phyloP scores from a whole-genome alignment of 2,797 vertebrate species.

The Gobio occitaniae region DNA sequence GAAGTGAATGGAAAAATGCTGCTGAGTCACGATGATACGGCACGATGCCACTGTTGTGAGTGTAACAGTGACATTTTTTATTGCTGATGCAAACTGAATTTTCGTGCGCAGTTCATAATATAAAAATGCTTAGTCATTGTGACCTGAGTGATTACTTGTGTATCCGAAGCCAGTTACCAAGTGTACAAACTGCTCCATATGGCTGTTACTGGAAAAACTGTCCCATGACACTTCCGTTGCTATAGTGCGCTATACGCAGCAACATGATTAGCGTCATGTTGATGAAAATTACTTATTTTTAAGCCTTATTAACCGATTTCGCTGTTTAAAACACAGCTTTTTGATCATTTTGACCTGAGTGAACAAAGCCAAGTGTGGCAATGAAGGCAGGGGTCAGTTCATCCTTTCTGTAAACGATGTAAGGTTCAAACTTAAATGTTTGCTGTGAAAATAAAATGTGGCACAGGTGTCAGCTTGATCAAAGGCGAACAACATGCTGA shows the following conservation, averaged over 20 bases:
- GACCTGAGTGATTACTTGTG: constrained; percentile 1
- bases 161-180: not conserved
- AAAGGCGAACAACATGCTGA: not conserved
- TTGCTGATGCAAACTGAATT: not conserved
- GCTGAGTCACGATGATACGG: constrained; percentile 56
- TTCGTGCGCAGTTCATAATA: not conserved
- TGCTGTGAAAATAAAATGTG: not conserved
- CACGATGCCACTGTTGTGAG: not conserved
- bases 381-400: not conserved
- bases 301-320: not conserved
- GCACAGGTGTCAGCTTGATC: not conserved
- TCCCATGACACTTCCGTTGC: not conserved
- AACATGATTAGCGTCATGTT: not conserved
- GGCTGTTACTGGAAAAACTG: not conserved
- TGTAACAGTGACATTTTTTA: not conserved
- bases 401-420: not conserved
- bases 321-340: not conserved
- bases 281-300: not conserved
- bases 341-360: not conserved
- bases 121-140: constrained; percentile 22
- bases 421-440: not conserved
- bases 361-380: not conserved
- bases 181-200: not conserved
- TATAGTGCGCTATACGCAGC: too few species aligned
- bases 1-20: not conserved